Evolutionary conservation across 2,888 invertebrate species (phyloP), one percentile per base, ranked within the genome.

Genomic region (Drosophila antonietae): DNA sequence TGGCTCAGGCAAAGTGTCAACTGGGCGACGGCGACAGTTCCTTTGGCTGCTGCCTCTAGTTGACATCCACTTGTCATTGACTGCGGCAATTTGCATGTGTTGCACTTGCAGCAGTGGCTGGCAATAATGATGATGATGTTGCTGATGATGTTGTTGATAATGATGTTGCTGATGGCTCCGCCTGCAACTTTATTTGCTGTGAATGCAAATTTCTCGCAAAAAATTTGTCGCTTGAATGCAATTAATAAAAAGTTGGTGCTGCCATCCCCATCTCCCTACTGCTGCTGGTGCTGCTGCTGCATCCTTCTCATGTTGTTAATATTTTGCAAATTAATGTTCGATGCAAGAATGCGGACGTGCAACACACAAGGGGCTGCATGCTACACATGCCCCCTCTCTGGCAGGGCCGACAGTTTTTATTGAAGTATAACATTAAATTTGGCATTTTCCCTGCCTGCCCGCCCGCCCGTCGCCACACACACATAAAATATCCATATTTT

Each of bases 361-460:
- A 75, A 71, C 64, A 46, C 53, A 66, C 56, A 63, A 43, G 31
- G 53, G 66, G 28, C 28, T 28, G 28, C 37, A 57, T 35, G 35
- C 10, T 5, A 47, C 72, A 47, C 64, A 57, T 60, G 55, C 41
- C 28, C 51, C 31, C 49, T 31, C 31, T 31, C 15, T 64, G 78
- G 70, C 75, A 65, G 63, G 65, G 78, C 75, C 70, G 67, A 56
- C 72, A 71, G 74, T 73, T 87, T 87, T 88, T 89, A 88, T 88
- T 87, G 88, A 89, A 84, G 89, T 88, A 81, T 75, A 90, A 81
- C 89, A 90, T 88, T 78, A 83, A 84, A 84, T 90, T 78, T 90
- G 88, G 90, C 89, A 78, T 90, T 75, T 88, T 67, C 74, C 71
- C 28, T 23, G 23, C 23, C 28, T 28, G 5, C 28, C 23, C 4